Percentiles rank a stretch among this genome's conserved stretches.
phyloP scores from a whole-genome alignment of 2,113 vertebrate species.

The Peromyscus leucopus region DNA sequence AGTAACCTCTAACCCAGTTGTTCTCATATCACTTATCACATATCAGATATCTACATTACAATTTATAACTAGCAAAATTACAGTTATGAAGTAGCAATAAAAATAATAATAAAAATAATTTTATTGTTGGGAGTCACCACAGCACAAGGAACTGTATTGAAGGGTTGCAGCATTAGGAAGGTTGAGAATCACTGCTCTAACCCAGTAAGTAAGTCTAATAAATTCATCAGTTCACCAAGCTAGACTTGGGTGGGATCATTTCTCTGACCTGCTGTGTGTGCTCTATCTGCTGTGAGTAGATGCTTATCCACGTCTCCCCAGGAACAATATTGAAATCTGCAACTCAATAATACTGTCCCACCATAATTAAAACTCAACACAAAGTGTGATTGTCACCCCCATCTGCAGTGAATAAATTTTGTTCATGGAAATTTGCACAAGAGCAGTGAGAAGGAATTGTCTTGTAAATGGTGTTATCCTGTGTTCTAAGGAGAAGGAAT shows the following conservation, averaged over 20 bases:
- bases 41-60: neutral
- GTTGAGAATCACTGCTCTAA: neutral
- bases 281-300: neutral
- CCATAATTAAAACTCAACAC: neutral
- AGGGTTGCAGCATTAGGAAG: neutral
- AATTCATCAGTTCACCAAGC: neutral
- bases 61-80: neutral
- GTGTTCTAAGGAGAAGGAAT: neutral
- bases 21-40: neutral
- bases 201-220: neutral
- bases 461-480: neutral
- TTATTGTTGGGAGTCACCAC: neutral
- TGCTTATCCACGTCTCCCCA: neutral
- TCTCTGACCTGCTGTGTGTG: neutral
- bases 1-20: too few species aligned
- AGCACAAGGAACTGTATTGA: neutral
- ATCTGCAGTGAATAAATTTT: neutral
- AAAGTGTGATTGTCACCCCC: neutral
- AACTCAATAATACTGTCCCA: neutral
- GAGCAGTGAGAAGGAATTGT: conserved; percentile 1
- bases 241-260: neutral
- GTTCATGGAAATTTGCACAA: neutral
- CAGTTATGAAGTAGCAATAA: neutral
- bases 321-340: neutral
- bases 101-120: neutral